phyloP scores from a whole-genome alignment of 2,113 vertebrate genomes.

The Bostrychus sinensis region DNA sequence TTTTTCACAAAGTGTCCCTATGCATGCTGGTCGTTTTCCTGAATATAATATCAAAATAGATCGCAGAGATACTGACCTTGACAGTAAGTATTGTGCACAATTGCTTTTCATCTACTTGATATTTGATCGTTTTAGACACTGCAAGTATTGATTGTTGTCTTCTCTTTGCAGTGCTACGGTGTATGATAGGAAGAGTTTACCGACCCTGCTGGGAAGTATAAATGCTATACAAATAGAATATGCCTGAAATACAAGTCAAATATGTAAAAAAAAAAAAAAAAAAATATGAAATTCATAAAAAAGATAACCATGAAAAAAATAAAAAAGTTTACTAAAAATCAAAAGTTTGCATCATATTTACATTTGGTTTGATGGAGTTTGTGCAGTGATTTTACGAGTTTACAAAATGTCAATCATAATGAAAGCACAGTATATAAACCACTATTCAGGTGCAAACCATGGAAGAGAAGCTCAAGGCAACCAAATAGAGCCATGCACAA shows the following conservation, averaged over 20 bases:
- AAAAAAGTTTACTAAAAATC: conserved; percentile 68
- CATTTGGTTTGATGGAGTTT: conserved; percentile 2
- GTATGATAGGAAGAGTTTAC: conserved; percentile 96
- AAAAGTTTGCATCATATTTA: conserved; percentile 37
- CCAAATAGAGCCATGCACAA: no score
- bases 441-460: not conserved
- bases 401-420: no score
- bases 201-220: conserved; percentile 91
- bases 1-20: conserved; percentile 68
- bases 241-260: not conserved
- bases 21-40: conserved; percentile 65
- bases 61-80: conserved; percentile 78
- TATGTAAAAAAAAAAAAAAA: conserved; percentile 34
- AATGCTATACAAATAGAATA: conserved; percentile 14
- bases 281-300: not conserved
- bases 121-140: not conserved
- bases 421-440: no score
- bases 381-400: not conserved
- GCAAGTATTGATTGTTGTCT: conserved; percentile 9
- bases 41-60: conserved; percentile 71
- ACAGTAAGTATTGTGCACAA: conserved; percentile 80
- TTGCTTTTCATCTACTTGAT: not conserved
- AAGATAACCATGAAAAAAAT: not conserved
- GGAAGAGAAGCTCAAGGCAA: not conserved
- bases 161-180: conserved; percentile 85